phyloP scores from a whole-genome alignment of 53 echinoderm and acorn worm genomes.

The Paelopatides confundens region DNA sequence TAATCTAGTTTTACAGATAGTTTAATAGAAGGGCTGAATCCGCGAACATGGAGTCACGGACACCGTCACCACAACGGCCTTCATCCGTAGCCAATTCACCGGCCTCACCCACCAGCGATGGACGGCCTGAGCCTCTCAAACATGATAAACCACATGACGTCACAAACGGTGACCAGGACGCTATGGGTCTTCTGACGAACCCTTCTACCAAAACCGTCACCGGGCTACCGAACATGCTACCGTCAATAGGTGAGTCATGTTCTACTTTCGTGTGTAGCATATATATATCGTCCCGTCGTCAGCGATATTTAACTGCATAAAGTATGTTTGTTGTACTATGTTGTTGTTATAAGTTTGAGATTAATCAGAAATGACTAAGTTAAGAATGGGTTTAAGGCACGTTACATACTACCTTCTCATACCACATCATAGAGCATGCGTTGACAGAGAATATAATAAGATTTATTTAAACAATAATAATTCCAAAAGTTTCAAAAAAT shows the following conservation, averaged over 20 bases:
- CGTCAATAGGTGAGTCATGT: conserved; percentile 14
- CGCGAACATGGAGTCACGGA: not conserved
- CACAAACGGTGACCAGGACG: not conserved
- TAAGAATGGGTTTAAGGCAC: no score
- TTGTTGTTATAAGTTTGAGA: no score
- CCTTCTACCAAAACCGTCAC: not conserved
- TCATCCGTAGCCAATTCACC: not conserved
- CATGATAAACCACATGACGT: not conserved
- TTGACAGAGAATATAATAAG: no score
- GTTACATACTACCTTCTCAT: no score
- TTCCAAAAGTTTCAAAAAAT: no score
- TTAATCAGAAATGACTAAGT: no score
- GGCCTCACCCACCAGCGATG: not conserved
- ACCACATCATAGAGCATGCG: no score
- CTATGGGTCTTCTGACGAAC: not conserved
- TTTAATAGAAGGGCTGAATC: not conserved
- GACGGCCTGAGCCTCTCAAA: not conserved
- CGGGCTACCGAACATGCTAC: conserved; percentile 14
- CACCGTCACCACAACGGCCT: not conserved
- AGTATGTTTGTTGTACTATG: no score
- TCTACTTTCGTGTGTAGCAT: no score
- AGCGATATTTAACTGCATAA: no score
- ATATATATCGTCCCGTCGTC: no score
- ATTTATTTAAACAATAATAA: no score
- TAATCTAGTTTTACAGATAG: not conserved